phyloP scores from a whole-genome alignment of 2,888 invertebrate species.

The Dryocosmus kuriphilus region DNA sequence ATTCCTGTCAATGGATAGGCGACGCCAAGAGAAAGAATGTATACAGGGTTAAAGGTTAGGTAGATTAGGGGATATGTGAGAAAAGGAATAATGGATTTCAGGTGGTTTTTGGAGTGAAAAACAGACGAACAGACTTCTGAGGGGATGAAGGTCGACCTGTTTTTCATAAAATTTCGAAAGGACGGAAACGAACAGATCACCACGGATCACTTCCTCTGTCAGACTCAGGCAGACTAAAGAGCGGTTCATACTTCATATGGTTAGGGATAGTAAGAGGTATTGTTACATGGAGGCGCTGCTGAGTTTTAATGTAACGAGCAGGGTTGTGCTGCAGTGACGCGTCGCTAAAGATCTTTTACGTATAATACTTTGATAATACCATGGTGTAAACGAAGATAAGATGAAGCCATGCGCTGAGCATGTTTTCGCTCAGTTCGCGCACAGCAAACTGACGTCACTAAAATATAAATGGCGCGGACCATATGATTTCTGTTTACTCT shows the following conservation, averaged over 20 bases:
- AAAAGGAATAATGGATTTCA: background rate
- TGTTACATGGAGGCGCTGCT: no score
- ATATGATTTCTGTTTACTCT: no score
- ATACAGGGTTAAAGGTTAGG: background rate
- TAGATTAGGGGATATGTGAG: background rate
- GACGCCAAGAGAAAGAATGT: background rate
- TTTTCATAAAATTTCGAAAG: slow-evolving; percentile 22
- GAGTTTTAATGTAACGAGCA: no score
- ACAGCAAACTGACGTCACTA: no score
- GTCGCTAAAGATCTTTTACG: no score
- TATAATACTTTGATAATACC: no score
- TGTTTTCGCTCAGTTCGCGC: no score
- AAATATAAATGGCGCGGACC: no score
- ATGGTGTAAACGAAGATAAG: no score
- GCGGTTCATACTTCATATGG: background rate
- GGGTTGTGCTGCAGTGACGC: no score
- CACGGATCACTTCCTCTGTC: background rate
- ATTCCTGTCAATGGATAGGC: slow-evolving; percentile 10
- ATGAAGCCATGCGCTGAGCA: no score
- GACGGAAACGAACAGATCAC: slow-evolving; percentile 7
- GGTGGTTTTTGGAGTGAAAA: background rate
- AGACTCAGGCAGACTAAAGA: background rate
- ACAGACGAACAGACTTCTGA: background rate
- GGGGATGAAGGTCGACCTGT: background rate
- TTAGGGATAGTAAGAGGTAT: no score